phyloP scores from a whole-genome alignment of 2,797 vertebrate species.

The Rallus crepitans region DNA sequence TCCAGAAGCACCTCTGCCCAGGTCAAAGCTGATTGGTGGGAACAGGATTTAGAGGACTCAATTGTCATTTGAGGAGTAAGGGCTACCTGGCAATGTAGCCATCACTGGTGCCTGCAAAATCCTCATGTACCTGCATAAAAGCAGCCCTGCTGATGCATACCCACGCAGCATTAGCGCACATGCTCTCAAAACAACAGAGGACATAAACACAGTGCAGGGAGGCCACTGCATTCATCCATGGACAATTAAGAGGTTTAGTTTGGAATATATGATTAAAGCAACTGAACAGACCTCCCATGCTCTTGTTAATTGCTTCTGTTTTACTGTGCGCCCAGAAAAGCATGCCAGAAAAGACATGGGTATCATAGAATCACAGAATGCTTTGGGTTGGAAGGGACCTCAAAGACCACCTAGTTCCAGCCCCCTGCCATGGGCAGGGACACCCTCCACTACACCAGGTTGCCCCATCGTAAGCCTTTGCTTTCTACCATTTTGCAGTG shows the following conservation, averaged over 20 bases:
- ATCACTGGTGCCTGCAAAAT: neutral
- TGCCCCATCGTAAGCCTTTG: neutral
- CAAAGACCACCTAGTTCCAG: no score
- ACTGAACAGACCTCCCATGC: neutral
- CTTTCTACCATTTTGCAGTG: neutral
- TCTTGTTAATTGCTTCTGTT: constrained; percentile 6
- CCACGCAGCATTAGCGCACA: accelerated
- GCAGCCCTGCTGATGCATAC: neutral
- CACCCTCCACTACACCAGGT: no score
- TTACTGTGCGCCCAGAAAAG: neutral
- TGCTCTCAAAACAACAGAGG: neutral
- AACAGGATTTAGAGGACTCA: neutral
- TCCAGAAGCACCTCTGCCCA: neutral
- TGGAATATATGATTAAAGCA: neutral
- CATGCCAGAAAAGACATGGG: neutral
- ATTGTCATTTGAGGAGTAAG: accelerated
- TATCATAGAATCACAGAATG: neutral
- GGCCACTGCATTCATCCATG: neutral
- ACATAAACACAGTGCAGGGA: neutral
- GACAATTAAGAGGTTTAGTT: neutral
- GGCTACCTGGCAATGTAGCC: neutral
- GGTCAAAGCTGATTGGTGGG: neutral
- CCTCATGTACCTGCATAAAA: accelerated
- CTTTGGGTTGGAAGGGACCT: no score
- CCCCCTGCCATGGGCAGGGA: no score